A percentile compares a stretch with the other conserved stretches of the same genome.
Conservation (phyloP, 37 sponge, comb jelly and placozoan genomes). For the Eunapius fragilis region DNA sequence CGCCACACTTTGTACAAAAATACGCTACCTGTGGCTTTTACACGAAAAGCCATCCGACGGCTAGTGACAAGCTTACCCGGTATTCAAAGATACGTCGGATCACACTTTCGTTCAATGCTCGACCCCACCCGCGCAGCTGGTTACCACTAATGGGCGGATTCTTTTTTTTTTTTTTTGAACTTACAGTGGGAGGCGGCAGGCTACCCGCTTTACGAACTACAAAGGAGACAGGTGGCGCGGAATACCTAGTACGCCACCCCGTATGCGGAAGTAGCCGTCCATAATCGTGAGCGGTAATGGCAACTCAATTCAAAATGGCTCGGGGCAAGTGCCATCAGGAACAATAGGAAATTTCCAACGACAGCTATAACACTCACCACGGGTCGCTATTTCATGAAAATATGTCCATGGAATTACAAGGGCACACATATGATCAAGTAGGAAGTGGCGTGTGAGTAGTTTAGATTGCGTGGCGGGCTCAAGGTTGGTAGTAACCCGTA, state of each 20-base stretch:
- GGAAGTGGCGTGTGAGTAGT: conserved; percentile 59
- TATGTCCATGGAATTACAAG: conserved; percentile 2
- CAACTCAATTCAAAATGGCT: conserved; percentile 39
- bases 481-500: conserved; percentile 35
- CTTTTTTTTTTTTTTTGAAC: not conserved
- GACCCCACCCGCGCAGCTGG: not conserved
- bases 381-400: not conserved
- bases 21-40: not conserved
- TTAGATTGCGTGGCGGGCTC: conserved; percentile 58
- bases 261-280: conserved; percentile 22
- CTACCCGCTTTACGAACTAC: not conserved
- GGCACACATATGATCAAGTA: conserved; percentile 24
- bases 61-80: not conserved
- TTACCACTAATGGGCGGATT: not conserved
- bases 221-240: not conserved
- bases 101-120: not conserved
- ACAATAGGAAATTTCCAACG: not conserved
- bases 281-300: not conserved
- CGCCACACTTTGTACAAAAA: not conserved
- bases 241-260: not conserved
- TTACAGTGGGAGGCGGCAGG: not conserved
- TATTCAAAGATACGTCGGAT: not conserved
- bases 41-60: not conserved
- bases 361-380: conserved; percentile 39
- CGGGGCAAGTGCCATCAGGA: not conserved